Evolutionary conservation across 2,113 vertebrate species (phyloP).

Genomic region (Phrynocephalus versicolor): DNA sequence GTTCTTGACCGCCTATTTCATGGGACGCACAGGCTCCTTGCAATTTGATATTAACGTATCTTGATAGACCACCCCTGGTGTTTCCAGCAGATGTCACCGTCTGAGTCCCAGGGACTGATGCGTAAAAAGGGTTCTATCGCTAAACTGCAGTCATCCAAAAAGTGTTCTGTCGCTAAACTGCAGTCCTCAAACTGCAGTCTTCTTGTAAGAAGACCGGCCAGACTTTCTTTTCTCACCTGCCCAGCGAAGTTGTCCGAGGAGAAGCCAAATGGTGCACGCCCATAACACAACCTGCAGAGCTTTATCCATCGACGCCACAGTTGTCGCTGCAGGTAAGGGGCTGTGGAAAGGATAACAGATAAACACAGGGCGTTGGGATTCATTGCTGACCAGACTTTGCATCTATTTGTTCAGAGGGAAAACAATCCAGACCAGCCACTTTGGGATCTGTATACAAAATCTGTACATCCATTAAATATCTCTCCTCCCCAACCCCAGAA

Average conservation of each 20-base stretch:
- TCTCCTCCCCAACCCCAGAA: no score
- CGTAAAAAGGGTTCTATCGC: not conserved
- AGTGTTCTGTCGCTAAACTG: not conserved
- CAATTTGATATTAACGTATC: no score
- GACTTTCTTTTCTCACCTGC: conserved; percentile 58
- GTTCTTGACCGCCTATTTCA: no score
- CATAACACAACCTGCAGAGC: not conserved
- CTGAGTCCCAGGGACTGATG: not conserved
- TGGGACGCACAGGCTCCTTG: no score
- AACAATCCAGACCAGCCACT: not conserved
- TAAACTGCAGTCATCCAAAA: not conserved
- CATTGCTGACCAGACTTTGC: not conserved
- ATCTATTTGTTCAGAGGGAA: no score
- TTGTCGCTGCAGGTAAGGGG: not conserved
- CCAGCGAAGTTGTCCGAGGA: conserved; percentile 49
- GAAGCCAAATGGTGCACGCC: not conserved
- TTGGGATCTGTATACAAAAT: not conserved
- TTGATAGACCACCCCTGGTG: no score
- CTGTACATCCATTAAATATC: not conserved
- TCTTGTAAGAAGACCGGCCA: no score
- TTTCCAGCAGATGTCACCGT: no score
- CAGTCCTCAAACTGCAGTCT: not conserved
- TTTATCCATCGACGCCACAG: conserved; percentile 49
- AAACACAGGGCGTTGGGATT: conserved; percentile 1
- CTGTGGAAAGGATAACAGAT: conserved; percentile 43